phyloP scores from a whole-genome alignment of 2,113 vertebrate genomes.

The Grantiella picta region DNA sequence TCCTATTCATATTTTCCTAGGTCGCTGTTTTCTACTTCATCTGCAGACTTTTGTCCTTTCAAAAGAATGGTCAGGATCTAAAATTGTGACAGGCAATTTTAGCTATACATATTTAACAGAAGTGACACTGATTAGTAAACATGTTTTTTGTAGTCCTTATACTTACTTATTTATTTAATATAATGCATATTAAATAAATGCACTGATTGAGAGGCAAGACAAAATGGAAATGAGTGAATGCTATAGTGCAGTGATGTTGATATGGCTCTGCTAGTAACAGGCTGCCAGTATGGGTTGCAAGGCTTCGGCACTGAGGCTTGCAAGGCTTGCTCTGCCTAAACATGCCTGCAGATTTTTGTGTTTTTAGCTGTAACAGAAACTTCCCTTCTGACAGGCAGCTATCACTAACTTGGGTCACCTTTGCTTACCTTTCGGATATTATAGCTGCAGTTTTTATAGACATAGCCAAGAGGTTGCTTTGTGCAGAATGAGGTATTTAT shows the following conservation, averaged over 20 bases:
- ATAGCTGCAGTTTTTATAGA: not conserved
- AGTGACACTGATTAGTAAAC: not conserved
- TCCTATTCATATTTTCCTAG: not conserved
- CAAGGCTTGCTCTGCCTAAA: not conserved
- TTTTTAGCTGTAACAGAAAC: not conserved
- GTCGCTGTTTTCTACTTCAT: not conserved
- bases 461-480: not conserved
- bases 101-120: not conserved
- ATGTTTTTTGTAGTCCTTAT: not conserved
- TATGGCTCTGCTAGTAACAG: not conserved
- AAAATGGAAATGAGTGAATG: not conserved
- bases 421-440: not conserved
- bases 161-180: not conserved
- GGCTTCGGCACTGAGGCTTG: not conserved
- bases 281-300: not conserved
- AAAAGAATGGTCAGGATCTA: not conserved
- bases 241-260: not conserved
- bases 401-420: not conserved
- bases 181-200: not conserved
- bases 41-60: not conserved
- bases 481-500: not conserved
- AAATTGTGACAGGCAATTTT: not conserved
- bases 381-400: not conserved
- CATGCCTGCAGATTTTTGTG: not conserved
- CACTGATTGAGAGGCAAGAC: not conserved